Evolutionary conservation across 1,140 invertebrate genomes (phyloP).

Genomic region (Nylanderia fulva): DNA sequence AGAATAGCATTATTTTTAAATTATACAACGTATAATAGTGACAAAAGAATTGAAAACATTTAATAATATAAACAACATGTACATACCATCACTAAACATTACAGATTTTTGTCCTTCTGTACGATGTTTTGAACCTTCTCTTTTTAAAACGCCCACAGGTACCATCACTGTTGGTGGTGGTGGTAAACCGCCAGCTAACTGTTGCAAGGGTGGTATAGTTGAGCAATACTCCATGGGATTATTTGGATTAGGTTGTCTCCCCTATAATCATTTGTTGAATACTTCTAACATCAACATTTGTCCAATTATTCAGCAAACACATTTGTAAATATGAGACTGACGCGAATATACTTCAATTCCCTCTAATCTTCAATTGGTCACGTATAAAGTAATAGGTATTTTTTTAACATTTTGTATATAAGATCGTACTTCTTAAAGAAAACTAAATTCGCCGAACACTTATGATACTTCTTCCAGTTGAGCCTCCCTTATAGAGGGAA

Average conservation of each 20-base stretch:
- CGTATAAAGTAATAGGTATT: no score
- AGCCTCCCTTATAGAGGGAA: no score
- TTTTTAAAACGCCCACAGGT: conserved; percentile 93
- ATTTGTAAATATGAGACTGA: conserved; percentile 42
- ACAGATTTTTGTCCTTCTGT: conserved; percentile 91
- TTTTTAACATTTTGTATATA: no score
- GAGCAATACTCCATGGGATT: conserved; percentile 97
- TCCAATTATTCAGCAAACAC: conserved; percentile 75
- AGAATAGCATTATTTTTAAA: background rate
- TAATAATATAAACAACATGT: background rate
- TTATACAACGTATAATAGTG: background rate
- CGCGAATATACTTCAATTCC: no score
- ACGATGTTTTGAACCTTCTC: conserved; percentile 88
- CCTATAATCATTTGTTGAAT: conserved; percentile 86
- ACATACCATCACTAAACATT: conserved; percentile 95
- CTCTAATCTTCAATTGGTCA: no score
- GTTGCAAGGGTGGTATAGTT: conserved; percentile 93
- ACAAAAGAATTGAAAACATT: background rate
- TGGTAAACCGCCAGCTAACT: conserved; percentile 87
- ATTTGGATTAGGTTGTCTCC: conserved; percentile 92
- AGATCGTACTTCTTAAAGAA: no score
- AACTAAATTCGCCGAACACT: no score
- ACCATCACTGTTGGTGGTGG: conserved; percentile 92
- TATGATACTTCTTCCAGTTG: no score
- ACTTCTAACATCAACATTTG: conserved; percentile 89